These are phyloP conservation scores for Sander lucioperca DNA, from an alignment of 2,113 vertebrate species.

Conservation along the genomic window DNA sequence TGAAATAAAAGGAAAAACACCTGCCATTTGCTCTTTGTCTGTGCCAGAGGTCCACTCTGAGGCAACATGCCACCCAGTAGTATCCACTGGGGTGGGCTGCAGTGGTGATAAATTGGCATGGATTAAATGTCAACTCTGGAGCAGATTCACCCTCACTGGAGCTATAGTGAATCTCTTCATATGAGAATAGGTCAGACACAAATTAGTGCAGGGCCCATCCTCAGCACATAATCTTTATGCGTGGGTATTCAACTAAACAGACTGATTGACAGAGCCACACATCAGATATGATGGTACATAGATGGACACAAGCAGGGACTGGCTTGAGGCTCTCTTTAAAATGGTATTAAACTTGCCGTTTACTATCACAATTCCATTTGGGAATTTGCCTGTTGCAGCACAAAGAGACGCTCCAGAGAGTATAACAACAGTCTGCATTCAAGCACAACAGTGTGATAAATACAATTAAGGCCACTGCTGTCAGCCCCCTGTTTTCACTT, in stretches of 20 bases:
- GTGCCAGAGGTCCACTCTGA: slow-evolving; percentile 40
- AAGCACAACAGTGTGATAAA: slow-evolving; percentile 29
- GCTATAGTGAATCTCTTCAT: slow-evolving; percentile 55
- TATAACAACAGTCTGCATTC: slow-evolving; percentile 31
- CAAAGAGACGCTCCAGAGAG: slow-evolving; percentile 35
- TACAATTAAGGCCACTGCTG: slow-evolving; percentile 29
- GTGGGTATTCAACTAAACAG: slow-evolving; percentile 11
- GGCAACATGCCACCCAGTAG: slow-evolving; percentile 50
- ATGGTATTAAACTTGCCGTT: slow-evolving; percentile 46
- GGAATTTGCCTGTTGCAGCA: slow-evolving; percentile 36
- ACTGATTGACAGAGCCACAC: slow-evolving; percentile 21
- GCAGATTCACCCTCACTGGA: slow-evolving; percentile 60
- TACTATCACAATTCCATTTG: slow-evolving; percentile 44
- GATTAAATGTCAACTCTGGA: slow-evolving; percentile 81
- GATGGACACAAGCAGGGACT: background rate
- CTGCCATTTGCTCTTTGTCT: slow-evolving; percentile 36
- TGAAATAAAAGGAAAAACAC: slow-evolving; percentile 34
- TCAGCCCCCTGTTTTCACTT: slow-evolving; percentile 30
- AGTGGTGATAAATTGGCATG: slow-evolving; percentile 77
- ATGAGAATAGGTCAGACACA: slow-evolving; percentile 49
- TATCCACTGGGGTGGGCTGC: slow-evolving; percentile 58
- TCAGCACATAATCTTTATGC: slow-evolving; percentile 52
- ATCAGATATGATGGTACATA: slow-evolving; percentile 17
- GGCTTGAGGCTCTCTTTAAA: slow-evolving; percentile 28
- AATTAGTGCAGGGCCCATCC: slow-evolving; percentile 36